A percentile compares a stretch with the other conserved stretches of the same genome.
phyloP scores from a whole-genome alignment of 2,797 vertebrate species.

The Sphenodon punctatus region DNA sequence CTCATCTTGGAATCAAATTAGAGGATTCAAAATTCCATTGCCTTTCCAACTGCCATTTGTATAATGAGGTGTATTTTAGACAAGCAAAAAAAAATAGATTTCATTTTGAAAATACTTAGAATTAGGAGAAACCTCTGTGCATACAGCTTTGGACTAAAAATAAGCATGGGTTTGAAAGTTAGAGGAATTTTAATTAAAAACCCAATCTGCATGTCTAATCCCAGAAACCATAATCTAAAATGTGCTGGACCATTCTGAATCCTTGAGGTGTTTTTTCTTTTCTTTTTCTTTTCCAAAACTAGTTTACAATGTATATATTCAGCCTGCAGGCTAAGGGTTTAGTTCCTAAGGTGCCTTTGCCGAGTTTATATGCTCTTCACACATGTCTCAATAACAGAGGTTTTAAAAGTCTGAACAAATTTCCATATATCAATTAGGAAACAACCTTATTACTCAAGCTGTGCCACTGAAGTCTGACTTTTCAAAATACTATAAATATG shows the following conservation, averaged over 20 bases:
- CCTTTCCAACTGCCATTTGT: background rate
- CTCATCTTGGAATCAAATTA: slow-evolving; percentile 30
- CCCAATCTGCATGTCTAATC: slow-evolving; percentile 53
- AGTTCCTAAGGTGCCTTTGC: background rate
- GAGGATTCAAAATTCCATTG: slow-evolving; percentile 25
- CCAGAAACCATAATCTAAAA: slow-evolving; percentile 32
- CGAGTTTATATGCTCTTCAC: background rate
- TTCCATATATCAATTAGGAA: slow-evolving; percentile 3
- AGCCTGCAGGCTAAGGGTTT: background rate
- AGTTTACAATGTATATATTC: background rate
- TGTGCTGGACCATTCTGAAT: slow-evolving; percentile 5
- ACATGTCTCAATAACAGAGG: background rate
- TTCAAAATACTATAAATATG: slow-evolving; percentile 14
- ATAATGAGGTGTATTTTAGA: slow-evolving; percentile 1
- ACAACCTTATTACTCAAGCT: slow-evolving; percentile 27
- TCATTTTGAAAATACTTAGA: slow-evolving; percentile 18
- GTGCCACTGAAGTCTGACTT: background rate
- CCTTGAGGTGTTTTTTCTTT: slow-evolving; percentile 3
- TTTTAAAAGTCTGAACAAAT: background rate
- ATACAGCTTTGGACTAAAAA: slow-evolving; percentile 25
- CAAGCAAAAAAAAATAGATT: slow-evolving; percentile 5
- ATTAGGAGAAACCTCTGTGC: slow-evolving; percentile 33
- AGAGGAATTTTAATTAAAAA: slow-evolving; percentile 58
- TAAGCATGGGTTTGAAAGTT: slow-evolving; percentile 19
- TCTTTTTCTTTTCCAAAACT: too few relatives aligned